Percentiles rank a stretch among this genome's conserved stretches.
Conservation (phyloP, 2,888 invertebrate genomes). For the Anagyrus pseudococci region DNA sequence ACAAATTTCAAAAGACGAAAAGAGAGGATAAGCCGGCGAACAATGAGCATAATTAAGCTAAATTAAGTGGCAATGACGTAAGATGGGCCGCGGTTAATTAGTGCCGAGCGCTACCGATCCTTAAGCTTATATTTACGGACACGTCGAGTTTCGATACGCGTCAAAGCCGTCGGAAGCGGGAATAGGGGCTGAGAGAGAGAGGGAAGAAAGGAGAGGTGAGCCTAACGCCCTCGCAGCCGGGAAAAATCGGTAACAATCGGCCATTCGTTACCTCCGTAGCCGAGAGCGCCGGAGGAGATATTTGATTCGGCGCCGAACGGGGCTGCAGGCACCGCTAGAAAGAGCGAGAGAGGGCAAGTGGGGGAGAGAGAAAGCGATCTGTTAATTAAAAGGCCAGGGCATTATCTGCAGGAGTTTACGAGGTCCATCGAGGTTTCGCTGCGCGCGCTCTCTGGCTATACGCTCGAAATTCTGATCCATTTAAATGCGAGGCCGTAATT, state of each 20-base stretch:
- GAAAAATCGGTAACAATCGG: conserved; percentile 12
- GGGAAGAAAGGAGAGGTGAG: no score
- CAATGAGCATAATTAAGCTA: no score
- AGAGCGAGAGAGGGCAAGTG: not conserved
- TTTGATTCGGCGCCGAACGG: not conserved
- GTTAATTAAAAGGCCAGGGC: conserved; percentile 29
- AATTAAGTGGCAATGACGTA: no score
- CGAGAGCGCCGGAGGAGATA: not conserved
- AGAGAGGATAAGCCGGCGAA: no score
- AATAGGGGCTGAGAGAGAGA: no score
- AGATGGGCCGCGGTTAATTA: no score
- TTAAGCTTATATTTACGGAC: no score
- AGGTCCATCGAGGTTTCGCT: not conserved
- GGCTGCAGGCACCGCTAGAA: not conserved
- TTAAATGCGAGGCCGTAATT: conserved; percentile 31
- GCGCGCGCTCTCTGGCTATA: not conserved
- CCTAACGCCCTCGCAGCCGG: not conserved
- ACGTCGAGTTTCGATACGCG: no score
- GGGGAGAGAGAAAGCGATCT: no score
- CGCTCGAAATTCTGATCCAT: conserved; percentile 1
- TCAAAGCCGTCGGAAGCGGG: no score
- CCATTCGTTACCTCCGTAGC: not conserved
- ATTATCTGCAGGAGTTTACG: conserved; percentile 31
- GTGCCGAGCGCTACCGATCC: no score
- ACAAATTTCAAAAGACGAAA: no score